These are phyloP conservation scores for Bugula neritina DNA, from an alignment of 2,888 invertebrate genomes.

Conservation along the genomic window DNA sequence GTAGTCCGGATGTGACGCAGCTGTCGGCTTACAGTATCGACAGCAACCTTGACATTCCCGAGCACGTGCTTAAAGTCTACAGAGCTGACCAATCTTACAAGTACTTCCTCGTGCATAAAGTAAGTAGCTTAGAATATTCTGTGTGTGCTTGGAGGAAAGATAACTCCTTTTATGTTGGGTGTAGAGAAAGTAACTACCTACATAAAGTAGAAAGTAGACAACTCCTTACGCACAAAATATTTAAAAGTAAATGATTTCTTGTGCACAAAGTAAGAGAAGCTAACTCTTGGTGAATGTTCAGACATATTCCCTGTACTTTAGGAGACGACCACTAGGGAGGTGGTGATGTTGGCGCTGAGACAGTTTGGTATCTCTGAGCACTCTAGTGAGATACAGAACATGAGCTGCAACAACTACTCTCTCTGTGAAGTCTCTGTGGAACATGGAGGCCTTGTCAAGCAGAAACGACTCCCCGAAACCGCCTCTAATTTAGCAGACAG, in stretches of 20 bases:
- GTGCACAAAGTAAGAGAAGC: too few relatives aligned
- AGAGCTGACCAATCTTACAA: conserved; percentile 91
- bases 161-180: too few relatives aligned
- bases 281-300: too few relatives aligned
- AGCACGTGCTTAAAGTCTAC: conserved; percentile 92
- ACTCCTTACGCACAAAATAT: too few relatives aligned
- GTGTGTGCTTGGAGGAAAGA: too few relatives aligned
- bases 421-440: conserved; percentile 91
- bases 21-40: conserved; percentile 21
- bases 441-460: conserved; percentile 87
- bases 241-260: too few relatives aligned
- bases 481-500: conserved; percentile 91
- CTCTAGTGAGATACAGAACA: conserved; percentile 7
- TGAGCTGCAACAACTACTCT: conserved; percentile 68
- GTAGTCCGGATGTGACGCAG: conserved; percentile 26
- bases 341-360: conserved; percentile 91
- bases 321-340: conserved; percentile 66
- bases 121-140: too few relatives aligned
- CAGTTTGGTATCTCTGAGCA: conserved; percentile 93
- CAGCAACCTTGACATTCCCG: conserved; percentile 60
- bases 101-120: conserved; percentile 91
- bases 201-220: too few relatives aligned
- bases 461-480: conserved; percentile 86
- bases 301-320: too few relatives aligned
- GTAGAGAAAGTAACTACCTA: too few relatives aligned